Evolutionary conservation across 2,797 vertebrate genomes (phyloP).

Genomic region (Oceanodroma leucorhoa): DNA sequence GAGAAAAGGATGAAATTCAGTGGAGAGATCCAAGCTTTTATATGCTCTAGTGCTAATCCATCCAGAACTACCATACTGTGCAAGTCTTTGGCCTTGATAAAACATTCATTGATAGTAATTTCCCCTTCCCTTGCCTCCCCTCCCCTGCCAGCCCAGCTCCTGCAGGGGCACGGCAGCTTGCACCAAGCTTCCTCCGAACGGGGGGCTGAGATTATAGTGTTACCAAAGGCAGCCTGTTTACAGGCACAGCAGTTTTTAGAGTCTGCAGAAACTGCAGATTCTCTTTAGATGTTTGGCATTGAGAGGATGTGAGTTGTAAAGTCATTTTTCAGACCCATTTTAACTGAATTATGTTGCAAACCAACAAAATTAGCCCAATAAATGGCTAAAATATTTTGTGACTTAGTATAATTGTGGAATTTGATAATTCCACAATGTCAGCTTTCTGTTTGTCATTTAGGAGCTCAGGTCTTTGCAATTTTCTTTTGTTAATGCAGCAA

Average conservation of each 20-base stretch:
- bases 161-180: not conserved
- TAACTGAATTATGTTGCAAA: not conserved
- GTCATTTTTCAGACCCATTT: not conserved
- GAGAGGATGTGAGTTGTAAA: not conserved
- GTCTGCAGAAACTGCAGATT: not conserved
- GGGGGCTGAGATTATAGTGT: not conserved
- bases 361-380: not conserved
- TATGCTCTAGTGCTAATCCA: not conserved
- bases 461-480: not conserved
- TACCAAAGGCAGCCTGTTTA: not conserved
- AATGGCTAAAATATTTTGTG: not conserved
- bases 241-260: not conserved
- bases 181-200: not conserved
- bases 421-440: not conserved
- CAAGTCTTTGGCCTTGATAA: constrained; percentile 1
- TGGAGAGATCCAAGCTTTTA: not conserved
- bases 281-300: not conserved
- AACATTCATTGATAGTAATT: not conserved
- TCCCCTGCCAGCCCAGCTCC: not conserved
- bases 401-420: not conserved
- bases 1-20: not conserved
- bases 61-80: not conserved
- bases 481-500: not conserved
- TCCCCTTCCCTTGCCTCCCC: not conserved
- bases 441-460: not conserved